Evolutionary conservation across 2,888 invertebrate species (phyloP).

Genomic region (Chloromyia formosa): DNA sequence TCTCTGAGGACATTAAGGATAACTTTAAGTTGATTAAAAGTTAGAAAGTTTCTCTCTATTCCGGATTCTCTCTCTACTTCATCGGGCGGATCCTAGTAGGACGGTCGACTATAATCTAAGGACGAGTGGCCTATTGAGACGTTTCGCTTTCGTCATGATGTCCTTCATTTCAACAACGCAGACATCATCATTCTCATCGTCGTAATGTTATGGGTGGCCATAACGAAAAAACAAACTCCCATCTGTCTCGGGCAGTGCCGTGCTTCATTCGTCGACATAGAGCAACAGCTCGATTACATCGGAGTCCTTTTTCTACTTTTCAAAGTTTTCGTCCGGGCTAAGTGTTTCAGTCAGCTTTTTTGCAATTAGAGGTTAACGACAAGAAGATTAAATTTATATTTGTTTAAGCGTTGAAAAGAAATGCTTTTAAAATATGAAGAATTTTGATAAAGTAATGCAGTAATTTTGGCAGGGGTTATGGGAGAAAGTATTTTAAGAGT

Average conservation of each 20-base stretch:
- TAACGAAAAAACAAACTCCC: too few species aligned
- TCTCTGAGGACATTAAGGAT: slow-evolving; percentile 30
- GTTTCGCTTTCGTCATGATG: background rate
- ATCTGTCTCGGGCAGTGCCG: too few species aligned
- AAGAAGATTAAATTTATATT: background rate
- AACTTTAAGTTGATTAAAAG: slow-evolving; percentile 43
- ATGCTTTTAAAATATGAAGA: background rate
- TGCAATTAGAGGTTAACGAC: background rate
- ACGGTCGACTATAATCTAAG: background rate
- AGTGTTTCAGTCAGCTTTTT: background rate
- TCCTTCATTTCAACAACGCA: background rate
- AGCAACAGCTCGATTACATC: background rate
- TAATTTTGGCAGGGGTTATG: too few species aligned
- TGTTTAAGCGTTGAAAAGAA: background rate
- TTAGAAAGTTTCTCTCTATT: slow-evolving; percentile 27
- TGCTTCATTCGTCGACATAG: background rate
- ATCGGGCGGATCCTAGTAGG: background rate
- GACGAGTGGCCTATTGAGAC: background rate
- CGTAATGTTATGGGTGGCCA: too few species aligned
- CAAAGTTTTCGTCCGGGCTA: background rate
- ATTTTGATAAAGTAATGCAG: too few species aligned
- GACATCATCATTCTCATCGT: too few species aligned
- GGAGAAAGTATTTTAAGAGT: too few species aligned
- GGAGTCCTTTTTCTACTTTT: background rate
- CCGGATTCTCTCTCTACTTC: background rate